Evolutionary conservation across 2,113 vertebrate species (phyloP).

Genomic region (Callocephalon fimbriatum): DNA sequence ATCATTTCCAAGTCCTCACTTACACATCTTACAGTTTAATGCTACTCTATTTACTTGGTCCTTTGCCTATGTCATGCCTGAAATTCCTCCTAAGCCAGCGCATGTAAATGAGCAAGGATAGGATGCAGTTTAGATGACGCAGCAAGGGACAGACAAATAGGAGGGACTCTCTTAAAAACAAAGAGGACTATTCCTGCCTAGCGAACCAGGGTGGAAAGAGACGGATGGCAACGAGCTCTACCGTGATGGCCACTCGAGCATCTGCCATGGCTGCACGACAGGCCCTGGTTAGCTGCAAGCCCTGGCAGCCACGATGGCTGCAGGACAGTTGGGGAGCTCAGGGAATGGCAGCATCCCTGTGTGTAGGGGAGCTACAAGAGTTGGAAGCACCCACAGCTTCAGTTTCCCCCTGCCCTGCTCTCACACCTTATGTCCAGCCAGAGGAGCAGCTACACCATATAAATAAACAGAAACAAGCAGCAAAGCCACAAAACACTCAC

Average conservation of each 20-base stretch:
- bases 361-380: accelerated
- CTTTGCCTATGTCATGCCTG: not conserved
- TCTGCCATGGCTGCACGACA: accelerated
- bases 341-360: not conserved
- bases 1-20: not conserved
- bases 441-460: accelerated
- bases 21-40: not conserved
- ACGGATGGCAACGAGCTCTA: accelerated
- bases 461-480: not conserved
- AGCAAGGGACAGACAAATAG: not conserved
- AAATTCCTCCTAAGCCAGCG: not conserved
- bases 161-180: constrained; percentile 11
- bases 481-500: accelerated
- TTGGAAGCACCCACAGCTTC: not conserved
- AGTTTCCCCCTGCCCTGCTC: not conserved
- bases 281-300: too few relatives aligned
- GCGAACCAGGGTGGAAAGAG: not conserved
- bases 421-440: not conserved
- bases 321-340: not conserved
- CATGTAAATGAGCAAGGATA: not conserved
- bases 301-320: not conserved
- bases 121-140: not conserved
- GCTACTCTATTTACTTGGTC: not conserved
- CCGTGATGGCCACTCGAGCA: accelerated
- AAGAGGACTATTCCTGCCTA: not conserved